Base-by-base conservation (phyloP, 2,797 vertebrate species). In the Leptoclinus maculatus region DNA sequence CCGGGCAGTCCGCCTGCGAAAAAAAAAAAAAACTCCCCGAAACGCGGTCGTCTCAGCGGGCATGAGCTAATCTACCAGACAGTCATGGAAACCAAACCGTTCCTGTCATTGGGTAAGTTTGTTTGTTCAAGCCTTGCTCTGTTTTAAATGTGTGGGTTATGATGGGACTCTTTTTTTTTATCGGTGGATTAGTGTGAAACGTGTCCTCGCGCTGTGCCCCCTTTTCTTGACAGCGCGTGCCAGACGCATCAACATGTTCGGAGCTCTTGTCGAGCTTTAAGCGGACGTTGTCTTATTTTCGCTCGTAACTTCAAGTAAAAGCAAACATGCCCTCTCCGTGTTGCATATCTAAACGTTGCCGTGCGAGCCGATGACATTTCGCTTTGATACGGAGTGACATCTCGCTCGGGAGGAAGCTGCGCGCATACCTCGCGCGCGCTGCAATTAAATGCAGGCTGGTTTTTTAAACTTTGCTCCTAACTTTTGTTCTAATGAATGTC, bases 81-180 rank as follows among this genome's bases (percentile, higher is more conserved):
- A 94, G 95, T 93, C 86, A 97, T 98, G 97, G 97, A 98, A 94
- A 98, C 97, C 94, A 98, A 98, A 95, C 97, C 97, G 76, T 98
- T 98, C 96, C 93, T 97, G 95, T 97, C 97, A 89, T 93, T 98
- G 95, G 97, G 97, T 98, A 92, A 98, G 97, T 97, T 95, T 86
- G 74, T 83, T 76, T 79, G 64, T 75, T 74, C 70, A 36, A 56
- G 57, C 71, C 19, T 49, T 4, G 56, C 27, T 38, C 17, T 41
- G 74, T 47, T 59, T 1, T 27, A 17, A 49, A 32, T 8, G 39
- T 36, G 38, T 4, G 14, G 38, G n/a, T 47, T 74, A 74, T 13
- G 10, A 68, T n/a, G 29, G 41, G 64, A 66, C 66, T 83, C 78
- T 25, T 13, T 19, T 45, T 41, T 43, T 45, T 7, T 16, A 34